Base-by-base conservation (phyloP, 2,888 invertebrate genomes). In the Oscheius myriophilus region DNA sequence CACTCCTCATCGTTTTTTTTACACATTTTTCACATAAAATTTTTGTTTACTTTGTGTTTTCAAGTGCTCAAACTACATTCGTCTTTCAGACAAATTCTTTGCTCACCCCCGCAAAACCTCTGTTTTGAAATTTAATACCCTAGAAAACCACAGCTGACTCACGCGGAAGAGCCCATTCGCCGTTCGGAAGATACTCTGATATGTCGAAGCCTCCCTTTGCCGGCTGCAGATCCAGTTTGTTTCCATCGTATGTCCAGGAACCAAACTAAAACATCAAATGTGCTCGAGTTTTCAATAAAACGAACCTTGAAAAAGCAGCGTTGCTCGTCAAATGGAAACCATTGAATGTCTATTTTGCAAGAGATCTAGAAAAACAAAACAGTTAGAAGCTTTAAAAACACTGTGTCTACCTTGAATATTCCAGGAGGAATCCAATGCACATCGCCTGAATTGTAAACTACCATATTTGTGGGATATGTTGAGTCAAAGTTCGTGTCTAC, bases 381-480 rank as follows among this genome's bases (percentile, higher is more conserved):
- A 33, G 26, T 3, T 39, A 55, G 39, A 58, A 43, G 6, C 6
- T 26, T 4, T 16, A 39, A 21, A 43, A 58, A 6, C 14, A 21
- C 12, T 90, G 96, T 97, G 83, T 76, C 78, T 43, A 84, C 81
- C 55, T 85, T 84, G 73, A 86, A 86, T 7, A 86, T 86, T 51
- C 85, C 86, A 65, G 97, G 97, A 82, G 97, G 97, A 86, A 98
- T 93, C 91, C 96, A 97, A 81, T 94, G 91, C 88, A 96, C 95
- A 84, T 93, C 93, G 81, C 97, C 97, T 89, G 95, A 94, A 90
- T 92, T 92, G 82, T 93, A 92, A 79, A 97, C 95, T 45, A 89
- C 86, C 62, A 89, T 87, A 72, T 89, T 89, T 1, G 88, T 87
- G 2, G 87, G 88, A 80, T 86, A 89, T 0, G 89, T 89, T 9